Conservation (phyloP, 2,888 invertebrate species). For the Helleia helle region DNA sequence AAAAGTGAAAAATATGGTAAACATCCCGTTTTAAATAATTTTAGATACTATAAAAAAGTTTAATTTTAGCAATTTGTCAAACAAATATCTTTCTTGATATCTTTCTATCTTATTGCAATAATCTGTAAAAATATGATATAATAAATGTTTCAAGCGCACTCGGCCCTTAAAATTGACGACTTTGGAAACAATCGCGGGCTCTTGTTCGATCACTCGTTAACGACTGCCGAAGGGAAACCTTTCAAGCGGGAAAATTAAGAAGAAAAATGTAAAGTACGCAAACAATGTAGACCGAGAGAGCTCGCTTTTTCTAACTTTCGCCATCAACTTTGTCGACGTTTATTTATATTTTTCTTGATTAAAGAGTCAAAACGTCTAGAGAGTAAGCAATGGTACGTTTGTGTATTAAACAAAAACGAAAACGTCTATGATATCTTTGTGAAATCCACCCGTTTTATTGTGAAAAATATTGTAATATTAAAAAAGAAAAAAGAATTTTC, state of each 20-base stretch:
- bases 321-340: conserved; percentile 10
- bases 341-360: conserved; percentile 11
- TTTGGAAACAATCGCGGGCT: conserved; percentile 16
- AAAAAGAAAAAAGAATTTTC: no score
- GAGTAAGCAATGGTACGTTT: not conserved
- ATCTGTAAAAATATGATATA: conserved; percentile 8
- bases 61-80: no score
- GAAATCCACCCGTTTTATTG: not conserved
- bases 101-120: not conserved
- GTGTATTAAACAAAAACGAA: not conserved
- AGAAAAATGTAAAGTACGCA: conserved; percentile 23
- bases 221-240: conserved; percentile 19
- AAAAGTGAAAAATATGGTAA: no score
- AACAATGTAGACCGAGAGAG: conserved; percentile 25
- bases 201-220: conserved; percentile 19
- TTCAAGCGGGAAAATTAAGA: conserved; percentile 26
- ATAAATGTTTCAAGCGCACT: conserved; percentile 11
- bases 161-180: conserved; percentile 12
- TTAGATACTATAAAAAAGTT: no score
- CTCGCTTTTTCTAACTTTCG: conserved; percentile 17
- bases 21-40: no score
- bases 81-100: not conserved
- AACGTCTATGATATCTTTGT: not conserved
- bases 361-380: conserved; percentile 1
- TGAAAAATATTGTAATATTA: no score